Conservation (phyloP, 2,113 vertebrate species). For the Sclerurus mexicanus region DNA sequence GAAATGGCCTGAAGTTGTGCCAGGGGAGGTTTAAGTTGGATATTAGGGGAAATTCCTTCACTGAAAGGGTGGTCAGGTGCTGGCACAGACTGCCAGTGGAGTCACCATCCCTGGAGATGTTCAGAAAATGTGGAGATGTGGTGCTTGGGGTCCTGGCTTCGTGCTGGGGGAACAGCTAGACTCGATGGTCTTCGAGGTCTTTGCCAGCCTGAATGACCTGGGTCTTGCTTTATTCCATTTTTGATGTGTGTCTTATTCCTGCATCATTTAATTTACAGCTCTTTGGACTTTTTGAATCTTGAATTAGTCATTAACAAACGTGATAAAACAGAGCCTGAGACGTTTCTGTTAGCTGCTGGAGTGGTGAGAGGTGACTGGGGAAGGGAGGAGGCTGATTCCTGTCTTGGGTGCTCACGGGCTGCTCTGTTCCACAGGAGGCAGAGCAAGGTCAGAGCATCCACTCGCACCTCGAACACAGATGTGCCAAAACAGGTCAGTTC, state of each 20-base stretch:
- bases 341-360: neutral
- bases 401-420: constrained; percentile 14
- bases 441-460: constrained; percentile 84
- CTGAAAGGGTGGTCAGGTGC: neutral
- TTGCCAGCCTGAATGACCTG: neutral
- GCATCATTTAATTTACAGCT: neutral
- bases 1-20: neutral
- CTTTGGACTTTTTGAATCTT: neutral
- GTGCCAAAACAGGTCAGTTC: constrained; percentile 89
- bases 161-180: neutral
- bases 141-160: neutral
- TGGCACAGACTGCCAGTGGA: neutral
- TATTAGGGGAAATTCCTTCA: neutral
- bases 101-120: neutral
- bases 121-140: neutral
- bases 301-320: neutral
- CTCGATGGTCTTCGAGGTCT: neutral
- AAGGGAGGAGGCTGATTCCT: neutral
- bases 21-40: neutral
- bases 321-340: neutral
- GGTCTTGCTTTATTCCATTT: neutral
- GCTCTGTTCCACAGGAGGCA: constrained; percentile 83
- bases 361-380: neutral
- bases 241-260: neutral
- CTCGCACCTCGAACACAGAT: constrained; percentile 73